Conservation (phyloP, 2,888 invertebrate genomes). For the Ennomos fuscantarius region DNA sequence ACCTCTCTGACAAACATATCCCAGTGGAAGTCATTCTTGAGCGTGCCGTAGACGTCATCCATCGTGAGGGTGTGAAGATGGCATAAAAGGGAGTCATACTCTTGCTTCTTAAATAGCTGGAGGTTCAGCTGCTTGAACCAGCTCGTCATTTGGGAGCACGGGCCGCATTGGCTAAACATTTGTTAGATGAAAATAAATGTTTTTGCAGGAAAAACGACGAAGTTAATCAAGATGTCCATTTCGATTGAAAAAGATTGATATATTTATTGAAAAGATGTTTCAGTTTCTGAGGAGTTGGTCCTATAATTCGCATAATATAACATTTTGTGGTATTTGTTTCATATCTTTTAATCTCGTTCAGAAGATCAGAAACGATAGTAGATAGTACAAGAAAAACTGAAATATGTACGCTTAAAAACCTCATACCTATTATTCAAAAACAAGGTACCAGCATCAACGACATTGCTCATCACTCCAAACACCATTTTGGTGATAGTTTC, state of each 20-base stretch:
- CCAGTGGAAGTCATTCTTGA: conserved; percentile 84
- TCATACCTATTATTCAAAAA: conserved; percentile 73
- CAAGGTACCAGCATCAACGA: conserved; percentile 73
- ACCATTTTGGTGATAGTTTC: conserved; percentile 66
- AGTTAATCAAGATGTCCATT: too few species aligned
- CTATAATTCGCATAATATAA: too few species aligned
- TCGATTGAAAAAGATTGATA: too few species aligned
- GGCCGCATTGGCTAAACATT: conserved; percentile 66
- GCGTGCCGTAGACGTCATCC: conserved; percentile 63
- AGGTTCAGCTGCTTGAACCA: conserved; percentile 84
- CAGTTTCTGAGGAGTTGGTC: too few species aligned
- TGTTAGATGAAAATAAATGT: not conserved
- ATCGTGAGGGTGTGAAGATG: conserved; percentile 67
- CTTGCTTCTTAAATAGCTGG: conserved; percentile 81
- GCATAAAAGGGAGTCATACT: conserved; percentile 81
- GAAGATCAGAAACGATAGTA: too few species aligned
- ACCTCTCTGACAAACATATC: conserved; percentile 84
- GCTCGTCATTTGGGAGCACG: conserved; percentile 78
- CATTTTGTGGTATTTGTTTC: too few species aligned
- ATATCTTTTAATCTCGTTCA: too few species aligned
- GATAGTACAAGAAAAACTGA: too few species aligned
- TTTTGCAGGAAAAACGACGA: too few species aligned
- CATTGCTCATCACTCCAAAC: conserved; percentile 68
- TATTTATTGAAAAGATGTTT: too few species aligned
- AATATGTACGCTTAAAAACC: too few species aligned